Conservation (phyloP, 2,888 invertebrate genomes). For the Hylaea fasciaria region DNA sequence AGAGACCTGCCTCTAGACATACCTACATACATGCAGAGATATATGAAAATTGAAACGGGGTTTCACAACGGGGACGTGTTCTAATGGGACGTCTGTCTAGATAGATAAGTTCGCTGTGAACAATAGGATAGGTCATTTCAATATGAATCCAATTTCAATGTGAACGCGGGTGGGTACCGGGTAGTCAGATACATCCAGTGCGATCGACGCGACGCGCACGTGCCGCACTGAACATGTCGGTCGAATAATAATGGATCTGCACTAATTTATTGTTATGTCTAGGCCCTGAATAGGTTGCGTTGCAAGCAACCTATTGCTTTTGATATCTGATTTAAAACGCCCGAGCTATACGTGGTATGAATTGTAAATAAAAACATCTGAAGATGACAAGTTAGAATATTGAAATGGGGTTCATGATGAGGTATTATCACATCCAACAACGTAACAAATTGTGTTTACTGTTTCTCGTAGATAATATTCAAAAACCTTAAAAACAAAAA, state of each 20-base stretch:
- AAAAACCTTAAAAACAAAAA: not conserved
- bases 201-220: conserved; percentile 45
- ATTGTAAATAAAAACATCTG: not conserved
- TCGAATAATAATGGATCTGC: conserved; percentile 60
- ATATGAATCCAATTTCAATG: conserved; percentile 75
- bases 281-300: conserved; percentile 4
- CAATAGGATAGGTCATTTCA: conserved; percentile 65
- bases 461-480: not conserved
- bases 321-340: too few relatives aligned
- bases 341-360: not conserved
- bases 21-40: too few relatives aligned
- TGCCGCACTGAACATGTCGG: conserved; percentile 59
- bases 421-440: not conserved
- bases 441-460: not conserved
- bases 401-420: not conserved
- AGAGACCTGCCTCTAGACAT: too few relatives aligned
- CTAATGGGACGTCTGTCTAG: conserved; percentile 56
- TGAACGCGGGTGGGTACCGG: conserved; percentile 51
- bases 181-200: conserved; percentile 33
- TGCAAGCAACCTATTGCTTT: too few relatives aligned
- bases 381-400: not conserved
- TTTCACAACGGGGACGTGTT: conserved; percentile 43
- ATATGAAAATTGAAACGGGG: not conserved
- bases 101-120: conserved; percentile 55
- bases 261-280: conserved; percentile 67